Percentiles rank a stretch among this genome's conserved stretches.
Evolutionary conservation across 2,797 vertebrate species (phyloP).

Genomic region (Cheirogaleus major): DNA sequence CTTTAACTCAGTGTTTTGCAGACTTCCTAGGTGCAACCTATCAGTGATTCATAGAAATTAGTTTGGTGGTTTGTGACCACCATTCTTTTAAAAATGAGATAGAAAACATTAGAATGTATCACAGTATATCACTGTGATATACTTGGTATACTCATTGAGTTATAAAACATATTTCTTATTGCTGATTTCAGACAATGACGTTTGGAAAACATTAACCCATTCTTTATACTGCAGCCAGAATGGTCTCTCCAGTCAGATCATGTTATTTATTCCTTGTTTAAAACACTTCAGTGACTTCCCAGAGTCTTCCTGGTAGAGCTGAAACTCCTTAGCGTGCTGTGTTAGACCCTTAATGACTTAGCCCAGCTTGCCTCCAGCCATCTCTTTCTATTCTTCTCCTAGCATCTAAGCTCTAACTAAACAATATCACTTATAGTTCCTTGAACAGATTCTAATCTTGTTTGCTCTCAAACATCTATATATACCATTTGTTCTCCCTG

Average conservation of each 20-base stretch:
- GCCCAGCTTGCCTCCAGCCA: background rate
- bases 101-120: background rate
- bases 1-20: background rate
- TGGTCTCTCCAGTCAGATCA: conserved; percentile 1
- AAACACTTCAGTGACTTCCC: background rate
- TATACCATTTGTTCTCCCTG: background rate
- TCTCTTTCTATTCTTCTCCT: background rate
- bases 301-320: background rate
- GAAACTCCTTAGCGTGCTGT: background rate
- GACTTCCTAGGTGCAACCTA: background rate
- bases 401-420: background rate
- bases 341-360: background rate
- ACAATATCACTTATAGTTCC: background rate
- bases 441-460: background rate
- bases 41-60: background rate
- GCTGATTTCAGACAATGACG: background rate
- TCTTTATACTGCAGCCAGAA: background rate
- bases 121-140: background rate
- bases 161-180: background rate
- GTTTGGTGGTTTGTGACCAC: background rate
- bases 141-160: background rate
- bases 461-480: background rate
- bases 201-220: background rate
- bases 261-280: background rate
- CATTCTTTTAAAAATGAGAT: background rate